phyloP scores from a whole-genome alignment of 2,888 invertebrate genomes.

The Nomada fucata region DNA sequence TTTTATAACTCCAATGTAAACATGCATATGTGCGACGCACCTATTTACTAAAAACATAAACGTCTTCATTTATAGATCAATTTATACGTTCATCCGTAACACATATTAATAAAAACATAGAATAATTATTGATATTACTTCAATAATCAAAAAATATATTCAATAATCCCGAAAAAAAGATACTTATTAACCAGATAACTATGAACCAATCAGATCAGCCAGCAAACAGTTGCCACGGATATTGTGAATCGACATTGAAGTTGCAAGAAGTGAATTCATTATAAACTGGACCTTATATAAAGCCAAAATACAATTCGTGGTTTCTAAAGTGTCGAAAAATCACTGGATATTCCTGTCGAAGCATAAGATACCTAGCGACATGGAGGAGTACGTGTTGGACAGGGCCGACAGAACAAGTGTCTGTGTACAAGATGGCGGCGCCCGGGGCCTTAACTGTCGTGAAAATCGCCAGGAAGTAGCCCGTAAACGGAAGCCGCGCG shows the following conservation, averaged over 20 bases:
- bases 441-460: conserved; percentile 70
- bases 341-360: conserved; percentile 25
- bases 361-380: conserved; percentile 27
- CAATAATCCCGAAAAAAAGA: not conserved
- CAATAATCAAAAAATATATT: not conserved
- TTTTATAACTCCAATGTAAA: too few species aligned
- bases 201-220: conserved; percentile 18
- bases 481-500: conserved; percentile 67
- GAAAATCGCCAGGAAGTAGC: conserved; percentile 63
- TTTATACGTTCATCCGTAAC: too few species aligned
- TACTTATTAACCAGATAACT: conserved; percentile 1
- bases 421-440: conserved; percentile 78
- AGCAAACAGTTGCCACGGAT: not conserved
- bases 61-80: too few species aligned
- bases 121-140: not conserved
- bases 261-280: conserved; percentile 28
- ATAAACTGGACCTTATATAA: conserved; percentile 47
- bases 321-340: conserved; percentile 52
- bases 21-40: too few species aligned
- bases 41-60: too few species aligned
- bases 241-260: conserved; percentile 25
- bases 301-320: conserved; percentile 55
- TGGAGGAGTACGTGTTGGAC: conserved; percentile 44
- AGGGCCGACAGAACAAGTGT: conserved; percentile 72
- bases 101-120: not conserved